Evolutionary conservation across 2,888 invertebrate species (phyloP), one percentile per base, ranked within the genome.

Genomic region (Rhaphigaster nebulosa): DNA sequence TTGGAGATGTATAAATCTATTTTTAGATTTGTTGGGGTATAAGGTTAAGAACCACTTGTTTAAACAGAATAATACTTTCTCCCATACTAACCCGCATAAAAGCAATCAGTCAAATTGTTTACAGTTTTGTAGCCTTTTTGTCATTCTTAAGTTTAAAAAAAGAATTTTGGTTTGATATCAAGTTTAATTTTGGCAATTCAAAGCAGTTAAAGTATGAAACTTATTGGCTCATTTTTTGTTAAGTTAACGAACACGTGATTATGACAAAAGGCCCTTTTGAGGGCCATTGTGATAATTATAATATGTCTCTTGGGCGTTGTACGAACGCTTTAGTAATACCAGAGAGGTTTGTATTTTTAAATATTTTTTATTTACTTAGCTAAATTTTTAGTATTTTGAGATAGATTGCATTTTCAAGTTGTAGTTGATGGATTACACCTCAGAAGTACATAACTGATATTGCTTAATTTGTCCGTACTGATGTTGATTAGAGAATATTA

Each of bases 251-350:
- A 8, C 8, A 18, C 4, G 29, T 34, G 20, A 76, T 65, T 20
- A 20, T 23, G 23, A 84, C 45, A 84, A 84, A 84, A 26, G 45
- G 84, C 84, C 84, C 84, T 84, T 84, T 38, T 84, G 4, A 84
- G 84, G 84, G 84, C 84, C n/a, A 84, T 84, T 84, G 84, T 84
- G 84, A 84, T 84, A 84, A 84, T 84, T n/a, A 3, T 76, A n/a
- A 45, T 84, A 84, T 84, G 26, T 41, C 45, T 84, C 84, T 84
- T 84, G n/a, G 84, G 34, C 45, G 15, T 84, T 41, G 84, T 84
- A 45, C 84, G 84, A 84, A 84, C 3, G 18, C 13, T 84, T 84
- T 23, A 84, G 84, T 88, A 88, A 88, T 88, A 88, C 15, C 56
- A 54, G 54, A 20, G 60, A 56, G 88, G 60, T 88, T 54, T 50